Conservation (phyloP, 2,113 vertebrate genomes). For the Paradoxurus hermaphroditus region DNA sequence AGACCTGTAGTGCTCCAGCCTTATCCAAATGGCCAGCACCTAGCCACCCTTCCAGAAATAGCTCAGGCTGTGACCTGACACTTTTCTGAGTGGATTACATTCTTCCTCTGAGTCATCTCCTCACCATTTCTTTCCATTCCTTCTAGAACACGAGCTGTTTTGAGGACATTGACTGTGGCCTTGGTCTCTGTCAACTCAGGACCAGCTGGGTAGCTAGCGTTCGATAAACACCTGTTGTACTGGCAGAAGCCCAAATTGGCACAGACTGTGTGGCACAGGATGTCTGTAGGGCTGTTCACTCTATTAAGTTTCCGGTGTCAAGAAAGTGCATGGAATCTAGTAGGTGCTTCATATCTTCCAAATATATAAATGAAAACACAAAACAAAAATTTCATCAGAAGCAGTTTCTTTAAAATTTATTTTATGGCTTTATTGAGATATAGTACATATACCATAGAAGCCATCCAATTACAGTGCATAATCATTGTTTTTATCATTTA, state of each 20-base stretch:
- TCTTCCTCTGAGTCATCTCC: no score
- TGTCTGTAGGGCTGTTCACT: rapidly evolving
- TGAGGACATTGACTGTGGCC: not conserved
- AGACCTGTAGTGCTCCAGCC: rapidly evolving
- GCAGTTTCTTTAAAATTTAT: not conserved
- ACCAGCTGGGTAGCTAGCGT: no score
- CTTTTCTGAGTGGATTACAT: not conserved
- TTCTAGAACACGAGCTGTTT: not conserved
- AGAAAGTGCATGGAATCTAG: not conserved
- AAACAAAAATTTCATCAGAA: not conserved
- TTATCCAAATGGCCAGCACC: not conserved
- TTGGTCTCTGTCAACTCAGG: not conserved
- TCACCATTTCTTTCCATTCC: not conserved
- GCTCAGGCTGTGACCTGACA: not conserved
- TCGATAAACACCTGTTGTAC: not conserved
- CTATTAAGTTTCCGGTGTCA: not conserved
- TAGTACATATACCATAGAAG: not conserved
- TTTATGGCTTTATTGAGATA: not conserved
- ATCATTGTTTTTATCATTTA: not conserved
- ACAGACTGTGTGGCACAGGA: rapidly evolving
- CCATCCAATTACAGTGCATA: not conserved
- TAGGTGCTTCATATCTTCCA: not conserved
- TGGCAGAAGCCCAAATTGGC: not conserved
- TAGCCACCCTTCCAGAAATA: not conserved
- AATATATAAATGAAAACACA: not conserved